Base-by-base conservation (phyloP, 2,888 invertebrate genomes). In the Drosophila mimica region DNA sequence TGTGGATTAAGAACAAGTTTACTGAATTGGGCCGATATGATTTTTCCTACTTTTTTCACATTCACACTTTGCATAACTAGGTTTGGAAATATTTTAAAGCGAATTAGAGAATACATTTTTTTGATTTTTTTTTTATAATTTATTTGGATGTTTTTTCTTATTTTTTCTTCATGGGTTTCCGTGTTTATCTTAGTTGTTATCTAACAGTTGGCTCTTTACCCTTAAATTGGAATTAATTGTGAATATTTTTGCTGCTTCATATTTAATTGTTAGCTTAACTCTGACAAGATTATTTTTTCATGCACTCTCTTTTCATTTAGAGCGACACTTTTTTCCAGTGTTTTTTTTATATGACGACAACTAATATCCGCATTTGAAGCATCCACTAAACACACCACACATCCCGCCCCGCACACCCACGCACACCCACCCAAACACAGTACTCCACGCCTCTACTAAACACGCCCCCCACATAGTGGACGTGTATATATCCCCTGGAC, bases 321-420 rank as follows among this genome's bases (percentile, higher is more conserved):
- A 15, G 13, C 7, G 46, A 1, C 7, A 25, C 46, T 36, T 28
- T 56, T 17, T 56, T 33, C n/a, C 74, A 67, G 81, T 81, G 81
- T 56, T 11, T 52, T 65, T 61, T 67, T 75, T 58, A 81, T 72
- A 74, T 74, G 72, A 74, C 81, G 71, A 79, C 81, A 81, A 81
- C 81, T 81, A 81, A 81, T 81, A 81, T 81, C 76, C 81, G 74
- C 81, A 76, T 74, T 76, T 81, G 73, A 72, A 81, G 79, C 74
- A 79, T 74, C 76, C 79, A 81, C 81, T 79, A 81, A 81, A 81
- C 79, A 74, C 66, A 77, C 77, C 74, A 65, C 79, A 79, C 76
- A 79, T 77, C 74, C 70, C 78, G 66, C 78, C 77, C 63, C 54
- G 56, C 17, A 52, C 20, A 74, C 57, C 49, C 40, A 53, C 33